phyloP scores from a whole-genome alignment of 2,113 vertebrate species.

The Hystrix cristata region DNA sequence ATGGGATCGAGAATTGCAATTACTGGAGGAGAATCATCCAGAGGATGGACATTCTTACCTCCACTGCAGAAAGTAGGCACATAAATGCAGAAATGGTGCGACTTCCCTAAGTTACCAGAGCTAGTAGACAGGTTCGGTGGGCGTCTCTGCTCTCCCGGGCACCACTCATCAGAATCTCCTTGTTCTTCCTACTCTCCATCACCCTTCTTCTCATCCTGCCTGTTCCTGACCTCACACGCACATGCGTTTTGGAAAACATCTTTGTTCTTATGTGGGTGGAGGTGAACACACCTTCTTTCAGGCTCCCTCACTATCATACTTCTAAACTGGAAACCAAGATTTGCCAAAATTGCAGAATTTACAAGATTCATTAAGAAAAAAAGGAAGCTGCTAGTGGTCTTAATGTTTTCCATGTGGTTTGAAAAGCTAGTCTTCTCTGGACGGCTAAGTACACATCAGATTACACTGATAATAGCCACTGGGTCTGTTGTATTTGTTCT shows the following conservation, averaged over 20 bases:
- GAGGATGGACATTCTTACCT: background rate
- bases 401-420: background rate
- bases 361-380: background rate
- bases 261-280: background rate
- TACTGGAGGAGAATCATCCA: background rate
- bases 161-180: accelerated
- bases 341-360: background rate
- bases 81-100: background rate
- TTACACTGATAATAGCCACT: background rate
- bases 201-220: background rate
- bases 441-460: background rate
- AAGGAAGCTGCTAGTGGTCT: background rate
- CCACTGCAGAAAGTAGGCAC: background rate
- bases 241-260: background rate
- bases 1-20: background rate
- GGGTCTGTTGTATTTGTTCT: background rate
- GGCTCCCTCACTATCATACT: background rate
- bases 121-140: background rate
- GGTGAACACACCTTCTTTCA: background rate
- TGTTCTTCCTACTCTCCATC: background rate
- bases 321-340: slow-evolving; percentile 33
- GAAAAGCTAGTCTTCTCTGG: background rate
- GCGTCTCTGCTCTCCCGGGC: too few relatives aligned
- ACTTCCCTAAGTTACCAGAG: background rate
- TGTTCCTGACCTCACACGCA: background rate